Conservation (phyloP, 2,888 invertebrate genomes). For the Agrotis puta region DNA sequence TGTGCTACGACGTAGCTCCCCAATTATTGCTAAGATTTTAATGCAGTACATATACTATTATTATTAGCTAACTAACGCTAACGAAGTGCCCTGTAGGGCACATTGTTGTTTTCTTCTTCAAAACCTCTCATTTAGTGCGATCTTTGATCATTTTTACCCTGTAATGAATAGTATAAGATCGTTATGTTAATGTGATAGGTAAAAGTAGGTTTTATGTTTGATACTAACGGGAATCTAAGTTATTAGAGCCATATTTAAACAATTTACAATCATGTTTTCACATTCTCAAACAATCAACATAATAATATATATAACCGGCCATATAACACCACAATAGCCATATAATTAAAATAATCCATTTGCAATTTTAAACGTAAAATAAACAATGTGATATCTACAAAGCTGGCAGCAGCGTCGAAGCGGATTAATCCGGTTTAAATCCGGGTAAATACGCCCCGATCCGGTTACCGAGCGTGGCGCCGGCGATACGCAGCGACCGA, state of each 20-base stretch:
- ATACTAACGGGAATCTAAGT: neutral
- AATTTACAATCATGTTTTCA: neutral
- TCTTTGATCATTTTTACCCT: too few relatives aligned
- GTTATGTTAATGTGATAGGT: too few relatives aligned
- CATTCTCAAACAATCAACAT: conserved; percentile 4
- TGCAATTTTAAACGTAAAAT: conserved; percentile 84
- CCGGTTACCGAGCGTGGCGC: conserved; percentile 74
- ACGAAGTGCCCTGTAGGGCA: too few relatives aligned
- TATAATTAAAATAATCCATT: conserved; percentile 79
- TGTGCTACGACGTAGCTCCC: neutral
- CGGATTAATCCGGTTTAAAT: conserved; percentile 82
- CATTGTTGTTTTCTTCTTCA: too few relatives aligned
- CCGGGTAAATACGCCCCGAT: conserved; percentile 77
- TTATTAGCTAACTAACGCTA: too few relatives aligned
- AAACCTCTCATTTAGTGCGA: too few relatives aligned
- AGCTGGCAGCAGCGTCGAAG: conserved; percentile 77
- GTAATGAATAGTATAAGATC: too few relatives aligned
- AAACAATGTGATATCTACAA: conserved; percentile 88
- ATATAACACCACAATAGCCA: conserved; percentile 38
- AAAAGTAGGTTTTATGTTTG: too few relatives aligned
- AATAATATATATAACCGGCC: conserved; percentile 17
- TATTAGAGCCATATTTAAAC: neutral
- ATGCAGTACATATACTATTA: too few relatives aligned
- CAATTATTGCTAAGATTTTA: neutral
- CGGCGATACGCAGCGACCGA: conserved; percentile 82